Evolutionary conservation across 23 tunicate species (phyloP), one percentile per base, ranked within the genome.

Genomic region (Trididemnum clinides): DNA sequence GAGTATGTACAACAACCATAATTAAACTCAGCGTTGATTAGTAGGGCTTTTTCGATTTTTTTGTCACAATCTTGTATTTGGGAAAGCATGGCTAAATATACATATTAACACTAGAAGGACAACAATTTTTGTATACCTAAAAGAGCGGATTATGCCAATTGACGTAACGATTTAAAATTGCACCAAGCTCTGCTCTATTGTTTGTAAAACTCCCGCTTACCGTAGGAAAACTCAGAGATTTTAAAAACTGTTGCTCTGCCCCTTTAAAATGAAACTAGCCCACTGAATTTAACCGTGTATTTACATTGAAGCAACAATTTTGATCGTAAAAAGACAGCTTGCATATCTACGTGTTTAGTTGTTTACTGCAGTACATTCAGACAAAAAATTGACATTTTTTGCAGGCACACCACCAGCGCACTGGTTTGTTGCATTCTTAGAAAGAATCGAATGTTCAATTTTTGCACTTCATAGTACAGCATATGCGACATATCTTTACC

Each of bases 351-450:
- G 26, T 59, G 69, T 21, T 59, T 15, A 21, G 6, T 59, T 59
- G 26, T 44, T 44, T 44, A 44, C 54, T 44, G 54, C 54, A 44
- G 54, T 44, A 44, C 54, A 44, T 7, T 44, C 54, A 44, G 54
- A 59, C 26, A 21, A 22, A 59, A 21, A 12, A 59, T 59, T 22
- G 58, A 57, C 37, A 36, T 37, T 74, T 38, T 39, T 74, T 3
- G 23, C 18, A 74, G 54, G 81, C 81, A 74, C 81, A 74, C 34
- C 81, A 58, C 28, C 25, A 57, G 38, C 81, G 38, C 59, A 74
- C 81, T 39, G 81, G 58, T 74, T 74, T 37, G 35, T 36, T 74
- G 34, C 81, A 74, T 39, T 37, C 58, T 37, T 74, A 58, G 28
- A 57, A 74, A 36, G 35, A 4, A 22, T 74, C 81, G 58, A 58